These are phyloP conservation scores for Meteorus cinctellus DNA, from an alignment of 2,888 invertebrate genomes.

Conservation along the genomic window DNA sequence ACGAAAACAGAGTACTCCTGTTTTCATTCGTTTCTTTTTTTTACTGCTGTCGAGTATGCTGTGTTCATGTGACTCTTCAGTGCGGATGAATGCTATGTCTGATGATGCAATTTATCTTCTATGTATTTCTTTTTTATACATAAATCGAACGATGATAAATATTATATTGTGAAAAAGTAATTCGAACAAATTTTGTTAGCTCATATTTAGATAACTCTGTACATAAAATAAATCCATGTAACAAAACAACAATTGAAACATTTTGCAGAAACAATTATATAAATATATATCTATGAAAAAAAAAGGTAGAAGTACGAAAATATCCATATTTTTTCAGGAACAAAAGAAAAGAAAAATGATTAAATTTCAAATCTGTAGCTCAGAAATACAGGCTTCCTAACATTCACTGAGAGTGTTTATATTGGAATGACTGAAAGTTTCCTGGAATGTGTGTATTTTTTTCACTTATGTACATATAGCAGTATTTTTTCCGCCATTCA, in stretches of 20 bases:
- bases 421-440: not conserved
- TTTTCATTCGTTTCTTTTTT: not conserved
- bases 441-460: not conserved
- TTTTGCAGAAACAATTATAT: slow-evolving; percentile 45
- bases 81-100: slow-evolving; percentile 26
- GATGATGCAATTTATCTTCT: slow-evolving; percentile 6
- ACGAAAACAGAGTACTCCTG: slow-evolving; percentile 12
- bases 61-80: slow-evolving; percentile 32
- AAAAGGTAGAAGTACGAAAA: slow-evolving; percentile 44
- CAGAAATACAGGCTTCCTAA: slow-evolving; percentile 1
- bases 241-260: slow-evolving; percentile 41
- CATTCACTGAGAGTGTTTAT: not conserved
- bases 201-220: slow-evolving; percentile 47
- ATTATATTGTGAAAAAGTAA: slow-evolving; percentile 29
- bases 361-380: slow-evolving; percentile 11
- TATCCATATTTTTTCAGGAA: slow-evolving; percentile 57
- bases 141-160: slow-evolving; percentile 10
- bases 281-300: slow-evolving; percentile 43
- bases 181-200: slow-evolving; percentile 38
- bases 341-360: slow-evolving; percentile 11
- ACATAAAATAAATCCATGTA: slow-evolving; percentile 50
- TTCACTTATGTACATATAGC: not conserved
- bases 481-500: not conserved
- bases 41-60: slow-evolving; percentile 13
- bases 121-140: slow-evolving; percentile 17